A percentile compares a stretch with the other conserved stretches of the same genome.
phyloP scores from a whole-genome alignment of 2,888 invertebrate species.

The Scrobipalpa atriplicella region DNA sequence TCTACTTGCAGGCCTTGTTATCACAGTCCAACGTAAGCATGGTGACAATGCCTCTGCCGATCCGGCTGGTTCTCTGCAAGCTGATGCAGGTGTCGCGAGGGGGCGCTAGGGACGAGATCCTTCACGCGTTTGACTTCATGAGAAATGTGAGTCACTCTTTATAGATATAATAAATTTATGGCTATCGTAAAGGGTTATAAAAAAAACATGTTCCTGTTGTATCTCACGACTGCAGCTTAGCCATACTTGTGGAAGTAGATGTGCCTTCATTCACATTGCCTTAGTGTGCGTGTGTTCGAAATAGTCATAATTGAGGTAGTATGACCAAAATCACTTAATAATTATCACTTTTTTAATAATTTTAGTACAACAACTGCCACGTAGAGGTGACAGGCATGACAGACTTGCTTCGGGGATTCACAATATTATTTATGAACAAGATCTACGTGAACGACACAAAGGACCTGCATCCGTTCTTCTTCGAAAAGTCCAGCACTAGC shows the following conservation, averaged over 20 bases:
- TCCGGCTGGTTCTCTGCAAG: conserved; percentile 56
- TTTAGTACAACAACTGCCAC: neutral
- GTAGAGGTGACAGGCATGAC: neutral
- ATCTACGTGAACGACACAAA: conserved; percentile 54
- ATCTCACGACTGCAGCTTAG: too few relatives aligned
- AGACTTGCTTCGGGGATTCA: conserved; percentile 27
- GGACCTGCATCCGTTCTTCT: conserved; percentile 43
- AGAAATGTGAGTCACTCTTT: conserved; percentile 36
- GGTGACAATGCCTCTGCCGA: conserved; percentile 48
- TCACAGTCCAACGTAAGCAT: conserved; percentile 37
- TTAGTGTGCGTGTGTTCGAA: too few relatives aligned
- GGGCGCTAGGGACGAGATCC: conserved; percentile 46
- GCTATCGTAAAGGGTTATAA: too few relatives aligned
- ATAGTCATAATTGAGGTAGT: too few relatives aligned
- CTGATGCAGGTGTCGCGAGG: conserved; percentile 49
- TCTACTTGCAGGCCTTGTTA: neutral
- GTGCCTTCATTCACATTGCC: too few relatives aligned
- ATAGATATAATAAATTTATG: too few relatives aligned
- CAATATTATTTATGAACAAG: conserved; percentile 50
- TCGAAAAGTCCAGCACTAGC: conserved; percentile 38
- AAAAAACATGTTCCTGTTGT: too few relatives aligned
- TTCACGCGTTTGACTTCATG: conserved; percentile 41
- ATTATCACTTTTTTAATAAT: neutral
- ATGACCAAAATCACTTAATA: too few relatives aligned
- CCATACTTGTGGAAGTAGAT: too few relatives aligned